phyloP scores from a whole-genome alignment of 2,888 invertebrate genomes.

The Lampropteryx suffumata region DNA sequence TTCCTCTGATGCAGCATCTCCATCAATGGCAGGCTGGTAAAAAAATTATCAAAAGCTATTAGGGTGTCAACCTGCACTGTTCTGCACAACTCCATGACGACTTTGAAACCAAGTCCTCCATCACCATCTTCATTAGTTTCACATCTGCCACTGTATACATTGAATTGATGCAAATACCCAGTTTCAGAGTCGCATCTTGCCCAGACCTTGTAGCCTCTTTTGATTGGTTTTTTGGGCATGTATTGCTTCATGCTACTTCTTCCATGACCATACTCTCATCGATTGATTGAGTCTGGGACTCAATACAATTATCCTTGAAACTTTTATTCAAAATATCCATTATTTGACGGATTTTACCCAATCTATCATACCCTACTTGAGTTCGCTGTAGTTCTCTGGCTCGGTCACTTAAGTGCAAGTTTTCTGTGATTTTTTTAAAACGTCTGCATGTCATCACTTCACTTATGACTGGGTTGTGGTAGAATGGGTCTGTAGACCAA shows the following conservation, averaged over 20 bases:
- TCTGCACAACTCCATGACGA: constrained; percentile 6
- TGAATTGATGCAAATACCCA: background rate
- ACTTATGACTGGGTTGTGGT: background rate
- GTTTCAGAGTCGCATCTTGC: background rate
- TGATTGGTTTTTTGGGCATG: constrained; percentile 27
- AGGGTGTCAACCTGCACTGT: constrained; percentile 7
- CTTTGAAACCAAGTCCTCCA: constrained; percentile 5
- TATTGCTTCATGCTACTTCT: constrained; percentile 25
- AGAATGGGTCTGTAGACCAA: too few species aligned
- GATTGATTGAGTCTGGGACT: constrained; percentile 16
- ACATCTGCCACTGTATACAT: background rate
- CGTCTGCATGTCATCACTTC: background rate
- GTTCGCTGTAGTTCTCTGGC: background rate
- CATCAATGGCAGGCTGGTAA: constrained; percentile 10
- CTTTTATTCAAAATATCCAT: constrained; percentile 22
- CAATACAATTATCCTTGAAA: constrained; percentile 21
- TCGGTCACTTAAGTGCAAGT: background rate
- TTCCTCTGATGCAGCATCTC: constrained; percentile 13
- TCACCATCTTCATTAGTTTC: constrained; percentile 7
- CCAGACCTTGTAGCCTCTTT: background rate
- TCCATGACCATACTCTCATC: constrained; percentile 29
- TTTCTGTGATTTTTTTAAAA: constrained; percentile 1
- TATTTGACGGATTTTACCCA: constrained; percentile 31
- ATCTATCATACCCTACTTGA: constrained; percentile 28
- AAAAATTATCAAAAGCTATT: constrained; percentile 8